Conservation (phyloP, 2,888 invertebrate genomes). For the Timandra comae region DNA sequence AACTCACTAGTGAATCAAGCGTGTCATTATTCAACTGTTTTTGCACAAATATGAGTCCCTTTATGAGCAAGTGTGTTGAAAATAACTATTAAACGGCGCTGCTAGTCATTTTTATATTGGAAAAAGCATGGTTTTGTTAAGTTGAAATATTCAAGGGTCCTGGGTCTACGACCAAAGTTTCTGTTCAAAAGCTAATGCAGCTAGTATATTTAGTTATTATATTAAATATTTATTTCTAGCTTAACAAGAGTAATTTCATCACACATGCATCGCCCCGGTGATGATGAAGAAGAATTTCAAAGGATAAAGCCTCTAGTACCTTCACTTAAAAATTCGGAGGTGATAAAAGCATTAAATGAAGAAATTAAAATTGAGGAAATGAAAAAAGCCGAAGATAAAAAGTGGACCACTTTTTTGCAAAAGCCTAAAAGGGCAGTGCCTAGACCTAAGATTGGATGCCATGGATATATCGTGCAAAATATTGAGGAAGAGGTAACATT, state of each 20-base stretch:
- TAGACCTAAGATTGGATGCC: conserved; percentile 42
- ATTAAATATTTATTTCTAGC: too few species aligned
- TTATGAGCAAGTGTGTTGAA: too few species aligned
- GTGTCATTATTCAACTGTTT: too few species aligned
- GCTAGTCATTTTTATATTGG: too few species aligned
- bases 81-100: too few species aligned
- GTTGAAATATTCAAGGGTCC: too few species aligned
- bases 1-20: too few species aligned
- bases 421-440: conserved; percentile 84
- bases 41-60: too few species aligned
- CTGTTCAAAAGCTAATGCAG: too few species aligned
- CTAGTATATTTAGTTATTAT: too few species aligned
- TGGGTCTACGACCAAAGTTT: too few species aligned
- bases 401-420: conserved; percentile 86
- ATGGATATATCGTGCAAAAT: conserved; percentile 34
- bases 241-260: conserved; percentile 52
- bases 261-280: conserved; percentile 55
- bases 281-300: conserved; percentile 81
- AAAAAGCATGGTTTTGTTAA: too few species aligned
- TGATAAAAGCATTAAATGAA: conserved; percentile 79
- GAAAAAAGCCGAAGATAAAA: conserved; percentile 74
- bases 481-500: conserved; percentile 24
- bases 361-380: conserved; percentile 68
- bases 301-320: conserved; percentile 80
- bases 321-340: conserved; percentile 81